phyloP scores from a whole-genome alignment of 2,113 vertebrate genomes.

The Hippolais icterina region DNA sequence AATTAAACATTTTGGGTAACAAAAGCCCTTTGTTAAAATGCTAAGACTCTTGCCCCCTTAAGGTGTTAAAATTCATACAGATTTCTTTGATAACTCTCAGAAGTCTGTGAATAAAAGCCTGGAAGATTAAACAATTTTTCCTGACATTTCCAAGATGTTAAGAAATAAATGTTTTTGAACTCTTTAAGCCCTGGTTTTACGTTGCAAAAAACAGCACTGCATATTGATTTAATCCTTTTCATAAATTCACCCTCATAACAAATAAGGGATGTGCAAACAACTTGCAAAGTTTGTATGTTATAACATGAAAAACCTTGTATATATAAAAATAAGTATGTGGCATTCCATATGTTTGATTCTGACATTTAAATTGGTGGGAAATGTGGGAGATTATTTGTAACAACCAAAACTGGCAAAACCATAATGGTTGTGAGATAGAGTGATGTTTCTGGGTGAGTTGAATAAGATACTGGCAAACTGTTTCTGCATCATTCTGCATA shows the following conservation, averaged over 20 bases:
- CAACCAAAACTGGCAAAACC: neutral
- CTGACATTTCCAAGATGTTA: neutral
- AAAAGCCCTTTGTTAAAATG: constrained; percentile 41
- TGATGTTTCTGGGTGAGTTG: neutral
- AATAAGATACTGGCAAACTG: constrained; percentile 26
- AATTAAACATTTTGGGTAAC: constrained; percentile 44
- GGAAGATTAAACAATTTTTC: neutral
- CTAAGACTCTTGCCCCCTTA: constrained; percentile 20
- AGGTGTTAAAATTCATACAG: constrained; percentile 41
- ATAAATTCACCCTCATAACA: neutral
- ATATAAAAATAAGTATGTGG: neutral
- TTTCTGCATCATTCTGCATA: neutral
- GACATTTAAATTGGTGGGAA: neutral
- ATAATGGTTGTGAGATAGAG: neutral
- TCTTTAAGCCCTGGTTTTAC: neutral
- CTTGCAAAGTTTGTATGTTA: neutral
- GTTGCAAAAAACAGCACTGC: neutral
- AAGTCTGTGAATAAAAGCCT: neutral
- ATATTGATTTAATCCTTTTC: neutral
- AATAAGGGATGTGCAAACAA: neutral
- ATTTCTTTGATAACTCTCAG: neutral
- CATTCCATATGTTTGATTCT: neutral
- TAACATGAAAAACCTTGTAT: neutral
- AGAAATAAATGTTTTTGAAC: neutral
- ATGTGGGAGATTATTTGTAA: neutral